These are phyloP conservation scores for Penelope pileata DNA, from an alignment of 2,113 vertebrate genomes.

Conservation along the genomic window DNA sequence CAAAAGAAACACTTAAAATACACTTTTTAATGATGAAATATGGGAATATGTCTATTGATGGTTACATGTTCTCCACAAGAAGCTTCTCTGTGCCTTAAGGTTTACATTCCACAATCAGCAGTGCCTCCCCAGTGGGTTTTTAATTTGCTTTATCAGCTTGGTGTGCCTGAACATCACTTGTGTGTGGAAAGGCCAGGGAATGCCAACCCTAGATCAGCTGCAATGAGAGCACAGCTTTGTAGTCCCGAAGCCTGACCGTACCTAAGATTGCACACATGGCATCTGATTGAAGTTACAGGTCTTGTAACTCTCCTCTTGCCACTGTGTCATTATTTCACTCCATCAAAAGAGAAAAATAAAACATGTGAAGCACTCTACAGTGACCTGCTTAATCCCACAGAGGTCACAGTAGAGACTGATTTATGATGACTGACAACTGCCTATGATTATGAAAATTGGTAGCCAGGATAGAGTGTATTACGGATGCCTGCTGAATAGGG, in stretches of 20 bases:
- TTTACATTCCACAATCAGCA: neutral
- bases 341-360: neutral
- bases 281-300: neutral
- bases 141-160: neutral
- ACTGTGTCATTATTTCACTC: neutral
- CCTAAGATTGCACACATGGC: accelerated
- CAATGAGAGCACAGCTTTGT: neutral
- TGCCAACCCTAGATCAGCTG: neutral
- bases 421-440: conserved; percentile 13
- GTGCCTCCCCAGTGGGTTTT: neutral
- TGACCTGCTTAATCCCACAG: neutral
- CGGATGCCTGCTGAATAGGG: neutral
- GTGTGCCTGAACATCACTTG: neutral
- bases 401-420: neutral
- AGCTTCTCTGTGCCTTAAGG: neutral
- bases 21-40: neutral
- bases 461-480: neutral
- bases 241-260: neutral
- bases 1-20: neutral
- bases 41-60: neutral
- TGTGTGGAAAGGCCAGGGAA: neutral
- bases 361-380: neutral
- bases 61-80: neutral
- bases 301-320: neutral
- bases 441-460: neutral